Percentiles rank a stretch among this genome's conserved stretches.
Conservation (phyloP, 2,888 invertebrate genomes). For the Ametastegia equiseti region DNA sequence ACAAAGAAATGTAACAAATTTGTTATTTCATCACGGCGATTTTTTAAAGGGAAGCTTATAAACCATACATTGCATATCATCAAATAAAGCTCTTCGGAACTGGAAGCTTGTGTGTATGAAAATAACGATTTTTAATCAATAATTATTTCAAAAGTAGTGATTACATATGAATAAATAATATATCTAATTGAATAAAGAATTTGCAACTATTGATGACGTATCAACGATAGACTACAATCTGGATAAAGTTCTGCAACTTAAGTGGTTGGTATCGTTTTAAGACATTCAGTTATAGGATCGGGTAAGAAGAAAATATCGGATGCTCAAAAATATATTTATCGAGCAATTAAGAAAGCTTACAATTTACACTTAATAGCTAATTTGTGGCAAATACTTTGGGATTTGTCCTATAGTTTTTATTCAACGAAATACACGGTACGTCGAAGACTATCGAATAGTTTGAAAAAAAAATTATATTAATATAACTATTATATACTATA, state of each 20-base stretch:
- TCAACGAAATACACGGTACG: neutral
- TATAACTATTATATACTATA: neutral
- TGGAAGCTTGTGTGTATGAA: neutral
- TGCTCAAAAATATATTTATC: constrained; percentile 38
- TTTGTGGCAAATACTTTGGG: constrained; percentile 46
- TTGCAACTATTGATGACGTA: no score
- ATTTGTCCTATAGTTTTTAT: constrained; percentile 15
- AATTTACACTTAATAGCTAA: constrained; percentile 29
- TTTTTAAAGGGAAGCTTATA: neutral
- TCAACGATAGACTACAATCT: no score
- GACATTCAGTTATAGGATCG: neutral
- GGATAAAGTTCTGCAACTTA: no score
- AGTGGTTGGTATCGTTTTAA: no score
- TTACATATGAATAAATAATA: neutral
- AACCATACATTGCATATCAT: neutral
- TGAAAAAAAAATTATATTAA: constrained; percentile 19
- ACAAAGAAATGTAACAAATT: neutral
- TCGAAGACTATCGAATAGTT: constrained; percentile 28
- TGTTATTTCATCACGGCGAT: neutral
- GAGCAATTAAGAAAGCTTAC: constrained; percentile 41
- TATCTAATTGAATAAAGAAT: neutral
- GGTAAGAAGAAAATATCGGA: neutral
- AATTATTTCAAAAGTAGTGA: neutral
- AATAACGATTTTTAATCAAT: neutral
- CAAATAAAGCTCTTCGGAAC: neutral